These are phyloP conservation scores for Hippoglossus stenolepis DNA, from an alignment of 2,113 vertebrate genomes.

Conservation along the genomic window DNA sequence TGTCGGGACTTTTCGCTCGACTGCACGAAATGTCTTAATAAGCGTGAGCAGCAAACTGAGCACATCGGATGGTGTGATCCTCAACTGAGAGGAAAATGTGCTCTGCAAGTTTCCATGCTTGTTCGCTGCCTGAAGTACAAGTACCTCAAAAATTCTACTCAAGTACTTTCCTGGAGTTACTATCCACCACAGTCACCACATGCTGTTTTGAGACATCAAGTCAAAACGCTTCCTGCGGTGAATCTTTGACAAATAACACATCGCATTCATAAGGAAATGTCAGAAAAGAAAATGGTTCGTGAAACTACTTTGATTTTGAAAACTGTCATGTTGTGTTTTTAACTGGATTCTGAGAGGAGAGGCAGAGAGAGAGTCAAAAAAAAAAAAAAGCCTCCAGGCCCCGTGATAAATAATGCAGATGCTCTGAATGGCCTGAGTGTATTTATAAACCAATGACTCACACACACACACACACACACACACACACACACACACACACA, in stretches of 20 bases:
- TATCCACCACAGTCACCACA: neutral
- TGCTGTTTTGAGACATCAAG: too few relatives aligned
- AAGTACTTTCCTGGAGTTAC: neutral
- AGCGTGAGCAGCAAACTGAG: neutral
- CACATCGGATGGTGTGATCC: neutral
- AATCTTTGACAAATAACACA: neutral
- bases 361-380: neutral
- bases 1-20: neutral
- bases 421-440: slow-evolving; percentile 60
- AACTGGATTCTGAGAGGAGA: neutral
- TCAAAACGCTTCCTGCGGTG: neutral
- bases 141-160: neutral
- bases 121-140: neutral
- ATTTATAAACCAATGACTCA: slow-evolving; percentile 77
- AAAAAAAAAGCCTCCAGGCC: slow-evolving; percentile 49
- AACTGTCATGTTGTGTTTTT: slow-evolving; percentile 22
- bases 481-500: slow-evolving; percentile 44
- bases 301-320: slow-evolving; percentile 6
- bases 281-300: neutral
- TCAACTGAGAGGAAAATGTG: neutral
- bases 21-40: neutral
- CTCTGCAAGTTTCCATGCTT: neutral
- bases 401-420: slow-evolving; percentile 73
- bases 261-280: neutral
- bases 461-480: slow-evolving; percentile 5